These are phyloP conservation scores for Crax fasciolata DNA, from an alignment of 2,797 vertebrate species.

Conservation along the genomic window DNA sequence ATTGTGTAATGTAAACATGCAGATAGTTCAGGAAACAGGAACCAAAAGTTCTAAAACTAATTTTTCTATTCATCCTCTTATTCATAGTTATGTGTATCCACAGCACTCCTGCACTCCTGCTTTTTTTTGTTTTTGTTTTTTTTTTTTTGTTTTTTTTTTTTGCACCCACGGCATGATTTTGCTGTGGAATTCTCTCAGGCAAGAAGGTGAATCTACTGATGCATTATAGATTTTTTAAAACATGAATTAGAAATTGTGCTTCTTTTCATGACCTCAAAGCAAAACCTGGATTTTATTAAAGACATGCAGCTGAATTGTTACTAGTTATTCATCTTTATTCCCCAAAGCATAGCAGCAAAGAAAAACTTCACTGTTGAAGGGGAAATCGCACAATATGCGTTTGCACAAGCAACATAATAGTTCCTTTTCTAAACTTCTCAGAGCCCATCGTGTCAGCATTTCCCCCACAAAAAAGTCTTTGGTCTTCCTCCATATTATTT, in stretches of 20 bases:
- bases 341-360: slow-evolving; percentile 59
- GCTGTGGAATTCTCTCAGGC: slow-evolving; percentile 48
- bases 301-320: slow-evolving; percentile 56
- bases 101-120: background rate
- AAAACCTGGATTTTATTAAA: slow-evolving; percentile 76
- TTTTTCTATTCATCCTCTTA: slow-evolving; percentile 18
- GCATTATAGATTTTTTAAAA: slow-evolving; percentile 75
- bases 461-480: slow-evolving; percentile 12
- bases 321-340: slow-evolving; percentile 73
- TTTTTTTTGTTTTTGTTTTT: no score
- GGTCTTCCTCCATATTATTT: slow-evolving; percentile 45
- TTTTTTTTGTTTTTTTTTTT: background rate
- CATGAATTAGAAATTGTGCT: slow-evolving; percentile 73
- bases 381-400: slow-evolving; percentile 31
- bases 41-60: slow-evolving; percentile 1
- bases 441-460: slow-evolving; percentile 2
- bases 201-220: slow-evolving; percentile 63
- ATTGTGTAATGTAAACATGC: background rate
- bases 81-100: background rate
- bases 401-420: slow-evolving; percentile 51
- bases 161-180: slow-evolving; percentile 54
- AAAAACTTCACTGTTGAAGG: slow-evolving; percentile 65
- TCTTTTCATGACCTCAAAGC: slow-evolving; percentile 66
- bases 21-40: slow-evolving; percentile 41
- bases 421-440: slow-evolving; percentile 47